These are phyloP conservation scores for Notolabrus celidotus DNA, from an alignment of 2,797 vertebrate species.

Conservation along the genomic window DNA sequence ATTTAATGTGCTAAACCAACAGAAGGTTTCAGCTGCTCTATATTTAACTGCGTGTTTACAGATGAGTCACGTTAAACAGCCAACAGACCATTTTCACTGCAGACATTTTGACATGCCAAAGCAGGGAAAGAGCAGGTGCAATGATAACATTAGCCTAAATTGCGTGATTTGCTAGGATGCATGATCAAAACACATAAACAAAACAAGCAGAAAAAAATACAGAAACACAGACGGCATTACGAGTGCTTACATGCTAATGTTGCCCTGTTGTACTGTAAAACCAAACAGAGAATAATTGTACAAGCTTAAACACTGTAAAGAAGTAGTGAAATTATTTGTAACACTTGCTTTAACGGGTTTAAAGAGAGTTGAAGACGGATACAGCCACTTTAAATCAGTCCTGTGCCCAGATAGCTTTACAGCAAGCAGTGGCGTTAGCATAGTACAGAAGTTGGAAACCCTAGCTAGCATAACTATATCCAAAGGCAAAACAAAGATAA, in stretches of 20 bases:
- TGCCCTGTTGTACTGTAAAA: no score
- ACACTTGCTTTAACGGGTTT: background rate
- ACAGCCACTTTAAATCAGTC: no score
- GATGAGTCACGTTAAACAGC: background rate
- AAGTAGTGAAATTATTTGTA: background rate
- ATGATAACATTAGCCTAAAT: background rate
- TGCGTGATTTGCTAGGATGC: background rate
- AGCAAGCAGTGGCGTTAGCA: background rate
- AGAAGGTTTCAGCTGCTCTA: background rate
- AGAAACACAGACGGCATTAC: no score
- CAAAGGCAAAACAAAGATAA: no score
- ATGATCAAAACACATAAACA: background rate
- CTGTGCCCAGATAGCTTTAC: background rate
- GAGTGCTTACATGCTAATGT: no score
- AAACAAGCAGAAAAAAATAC: no score
- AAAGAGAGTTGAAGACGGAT: background rate
- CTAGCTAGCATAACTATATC: no score
- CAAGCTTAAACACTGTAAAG: background rate
- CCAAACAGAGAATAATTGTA: no score
- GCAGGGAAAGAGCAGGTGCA: background rate
- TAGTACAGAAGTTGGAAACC: background rate
- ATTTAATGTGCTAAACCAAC: background rate
- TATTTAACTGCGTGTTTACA: background rate
- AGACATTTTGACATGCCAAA: background rate
- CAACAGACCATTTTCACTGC: background rate